Evolutionary conservation across 1,140 invertebrate species (phyloP).

Genomic region (Lepidurus packardi): DNA sequence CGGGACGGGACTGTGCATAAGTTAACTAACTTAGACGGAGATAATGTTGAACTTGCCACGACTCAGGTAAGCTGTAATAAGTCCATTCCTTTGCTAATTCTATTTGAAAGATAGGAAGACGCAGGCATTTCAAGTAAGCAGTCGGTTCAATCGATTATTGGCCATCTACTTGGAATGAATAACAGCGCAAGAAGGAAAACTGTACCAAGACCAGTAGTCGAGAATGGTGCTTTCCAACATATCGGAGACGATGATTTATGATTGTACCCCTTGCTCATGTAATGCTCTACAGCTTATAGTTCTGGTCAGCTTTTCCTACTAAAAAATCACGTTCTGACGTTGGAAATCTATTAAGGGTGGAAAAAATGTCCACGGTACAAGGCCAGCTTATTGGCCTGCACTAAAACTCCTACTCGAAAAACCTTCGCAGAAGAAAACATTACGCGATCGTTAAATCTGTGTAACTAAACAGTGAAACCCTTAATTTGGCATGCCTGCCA

Average conservation of each 20-base stretch:
- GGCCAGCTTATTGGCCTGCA: too few species aligned
- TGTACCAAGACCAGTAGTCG: slow-evolving; percentile 51
- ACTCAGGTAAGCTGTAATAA: slow-evolving; percentile 35
- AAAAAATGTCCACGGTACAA: too few species aligned
- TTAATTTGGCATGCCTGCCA: too few species aligned
- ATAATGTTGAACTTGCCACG: slow-evolving; percentile 2
- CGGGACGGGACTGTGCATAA: slow-evolving; percentile 50
- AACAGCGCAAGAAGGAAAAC: slow-evolving; percentile 44
- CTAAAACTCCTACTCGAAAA: too few species aligned
- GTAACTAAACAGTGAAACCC: too few species aligned
- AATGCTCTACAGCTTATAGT: neutral
- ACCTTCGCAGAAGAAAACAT: too few species aligned
- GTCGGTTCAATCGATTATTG: slow-evolving; percentile 39
- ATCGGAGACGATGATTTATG: slow-evolving; percentile 85
- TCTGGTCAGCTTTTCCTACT: too few species aligned
- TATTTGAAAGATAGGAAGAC: slow-evolving; percentile 17
- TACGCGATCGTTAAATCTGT: too few species aligned
- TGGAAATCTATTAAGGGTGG: too few species aligned
- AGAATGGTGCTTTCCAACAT: slow-evolving; percentile 83
- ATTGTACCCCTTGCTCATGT: slow-evolving; percentile 34
- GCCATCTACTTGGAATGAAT: slow-evolving; percentile 47
- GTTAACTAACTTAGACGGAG: slow-evolving; percentile 31
- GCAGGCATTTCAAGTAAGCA: slow-evolving; percentile 13
- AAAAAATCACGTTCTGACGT: too few species aligned
- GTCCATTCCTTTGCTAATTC: slow-evolving; percentile 34